Evolutionary conservation across 2,797 vertebrate species (phyloP).

Genomic region (Crax fasciolata): DNA sequence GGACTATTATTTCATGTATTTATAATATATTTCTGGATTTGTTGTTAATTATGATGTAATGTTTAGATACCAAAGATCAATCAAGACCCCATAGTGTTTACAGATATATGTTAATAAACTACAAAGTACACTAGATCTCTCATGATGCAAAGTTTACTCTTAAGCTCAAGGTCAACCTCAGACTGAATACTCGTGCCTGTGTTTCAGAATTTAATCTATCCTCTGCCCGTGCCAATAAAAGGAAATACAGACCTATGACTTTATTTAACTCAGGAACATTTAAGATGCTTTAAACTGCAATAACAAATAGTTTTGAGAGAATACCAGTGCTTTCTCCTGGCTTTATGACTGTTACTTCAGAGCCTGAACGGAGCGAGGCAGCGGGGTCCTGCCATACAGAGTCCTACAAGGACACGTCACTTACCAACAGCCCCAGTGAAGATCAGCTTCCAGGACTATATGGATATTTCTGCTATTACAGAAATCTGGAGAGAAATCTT

Average conservation of each 20-base stretch:
- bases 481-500: not conserved
- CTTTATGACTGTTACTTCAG: not conserved
- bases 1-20: conserved; percentile 75
- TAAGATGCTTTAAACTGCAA: not conserved
- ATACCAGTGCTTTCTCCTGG: not conserved
- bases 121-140: conserved; percentile 19
- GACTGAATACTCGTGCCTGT: not conserved
- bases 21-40: conserved; percentile 75
- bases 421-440: not conserved
- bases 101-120: conserved; percentile 58
- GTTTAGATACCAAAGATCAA: conserved; percentile 77
- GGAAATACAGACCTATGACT: not conserved
- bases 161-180: conserved; percentile 52
- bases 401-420: not conserved
- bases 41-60: conserved; percentile 79
- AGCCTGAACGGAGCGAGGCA: not conserved
- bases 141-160: conserved; percentile 19
- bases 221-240: not conserved
- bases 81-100: conserved; percentile 63
- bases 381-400: not conserved
- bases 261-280: not conserved
- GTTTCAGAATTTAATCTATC: conserved; percentile 11
- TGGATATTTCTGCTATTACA: not conserved
- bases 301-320: not conserved
- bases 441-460: not conserved